Percentiles rank a stretch among this genome's conserved stretches.
Conservation (phyloP, 2,888 invertebrate genomes). For the Corbicula japonica region DNA sequence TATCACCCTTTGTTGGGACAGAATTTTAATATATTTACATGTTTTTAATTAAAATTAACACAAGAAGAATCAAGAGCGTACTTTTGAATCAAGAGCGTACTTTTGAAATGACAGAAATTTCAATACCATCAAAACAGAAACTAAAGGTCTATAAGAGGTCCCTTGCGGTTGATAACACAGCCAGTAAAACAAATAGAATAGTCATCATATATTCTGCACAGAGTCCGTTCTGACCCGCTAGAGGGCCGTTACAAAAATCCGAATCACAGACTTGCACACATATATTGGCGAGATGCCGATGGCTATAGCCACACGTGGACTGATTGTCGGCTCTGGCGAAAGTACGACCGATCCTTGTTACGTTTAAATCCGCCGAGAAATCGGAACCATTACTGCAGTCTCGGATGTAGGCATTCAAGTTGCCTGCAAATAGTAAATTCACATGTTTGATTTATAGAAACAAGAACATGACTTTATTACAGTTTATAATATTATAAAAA, state of each 20-base stretch:
- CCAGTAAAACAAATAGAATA: too few species aligned
- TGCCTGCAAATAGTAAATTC: constrained; percentile 32
- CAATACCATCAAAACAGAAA: too few species aligned
- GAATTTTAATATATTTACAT: too few species aligned
- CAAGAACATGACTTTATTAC: not conserved
- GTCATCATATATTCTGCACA: too few species aligned
- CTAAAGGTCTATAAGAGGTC: too few species aligned
- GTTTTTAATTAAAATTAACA: too few species aligned
- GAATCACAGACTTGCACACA: constrained; percentile 47
- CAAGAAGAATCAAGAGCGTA: too few species aligned
- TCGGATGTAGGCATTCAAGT: constrained; percentile 44
- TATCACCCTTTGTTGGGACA: too few species aligned
- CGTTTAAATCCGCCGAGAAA: constrained; percentile 40
- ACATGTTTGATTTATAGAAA: not conserved
- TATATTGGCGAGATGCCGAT: constrained; percentile 37
- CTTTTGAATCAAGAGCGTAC: too few species aligned
- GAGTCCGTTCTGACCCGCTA: constrained; percentile 8
- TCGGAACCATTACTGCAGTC: constrained; percentile 49
- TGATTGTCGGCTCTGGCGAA: constrained; percentile 37
- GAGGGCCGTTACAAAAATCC: constrained; percentile 61
- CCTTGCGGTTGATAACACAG: too few species aligned
- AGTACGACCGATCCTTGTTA: constrained; percentile 9
- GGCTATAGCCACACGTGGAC: constrained; percentile 49
- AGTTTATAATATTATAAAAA: not conserved
- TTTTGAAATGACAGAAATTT: too few species aligned